Evolutionary conservation across 2,113 vertebrate genomes (phyloP).

Genomic region (Chloebia gouldiae): DNA sequence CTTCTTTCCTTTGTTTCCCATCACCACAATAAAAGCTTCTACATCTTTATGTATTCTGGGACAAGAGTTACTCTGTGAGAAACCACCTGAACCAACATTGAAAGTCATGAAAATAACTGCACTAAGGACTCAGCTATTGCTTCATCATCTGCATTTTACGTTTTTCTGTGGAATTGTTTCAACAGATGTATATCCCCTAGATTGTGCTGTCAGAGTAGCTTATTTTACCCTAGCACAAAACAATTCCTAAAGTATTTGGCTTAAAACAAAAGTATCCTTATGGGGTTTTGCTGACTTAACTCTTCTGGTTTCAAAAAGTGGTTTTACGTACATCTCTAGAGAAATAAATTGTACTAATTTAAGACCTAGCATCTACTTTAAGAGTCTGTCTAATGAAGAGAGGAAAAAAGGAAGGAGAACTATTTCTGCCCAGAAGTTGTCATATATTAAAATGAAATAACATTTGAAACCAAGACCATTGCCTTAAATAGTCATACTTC

Average conservation of each 20-base stretch:
- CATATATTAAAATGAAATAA: neutral
- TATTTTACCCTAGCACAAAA: constrained; percentile 13
- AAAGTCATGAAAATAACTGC: neutral
- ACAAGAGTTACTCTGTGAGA: neutral
- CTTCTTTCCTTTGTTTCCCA: neutral
- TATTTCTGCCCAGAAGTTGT: neutral
- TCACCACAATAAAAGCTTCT: neutral
- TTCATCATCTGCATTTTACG: neutral
- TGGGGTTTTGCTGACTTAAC: neutral
- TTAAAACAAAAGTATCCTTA: neutral
- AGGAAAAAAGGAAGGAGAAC: fast-evolving
- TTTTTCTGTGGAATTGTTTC: constrained; percentile 30
- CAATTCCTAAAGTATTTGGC: constrained; percentile 34
- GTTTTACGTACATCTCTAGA: neutral
- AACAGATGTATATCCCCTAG: constrained; percentile 41
- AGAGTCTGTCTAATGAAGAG: neutral
- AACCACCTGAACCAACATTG: constrained; percentile 37
- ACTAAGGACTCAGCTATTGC: neutral
- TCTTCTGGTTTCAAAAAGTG: neutral
- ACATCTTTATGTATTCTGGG: neutral
- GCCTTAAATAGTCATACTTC: neutral
- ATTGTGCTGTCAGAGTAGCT: neutral
- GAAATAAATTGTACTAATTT: neutral
- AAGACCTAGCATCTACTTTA: neutral
- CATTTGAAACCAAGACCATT: neutral